Base-by-base conservation (phyloP, 2,888 invertebrate genomes). In the Drosophila quinaria region DNA sequence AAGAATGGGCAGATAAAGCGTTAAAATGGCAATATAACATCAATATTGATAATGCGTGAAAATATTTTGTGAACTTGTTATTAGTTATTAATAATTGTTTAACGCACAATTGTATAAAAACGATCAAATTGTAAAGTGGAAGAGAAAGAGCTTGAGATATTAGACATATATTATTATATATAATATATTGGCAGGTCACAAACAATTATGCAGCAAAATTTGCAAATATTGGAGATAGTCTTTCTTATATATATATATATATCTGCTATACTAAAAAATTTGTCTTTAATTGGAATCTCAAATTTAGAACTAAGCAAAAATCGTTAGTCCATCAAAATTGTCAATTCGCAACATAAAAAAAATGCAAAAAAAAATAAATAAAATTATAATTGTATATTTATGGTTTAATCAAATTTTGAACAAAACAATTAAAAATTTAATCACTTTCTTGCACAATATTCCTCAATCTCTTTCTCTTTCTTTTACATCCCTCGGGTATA, bases 21-120 rank as follows among this genome's bases (percentile, higher is more conserved):
- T 49, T 49, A 17, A 17, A 31, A 15, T 19, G 42, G 42, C 42
- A 42, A 44, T 25, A 19, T 19, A 42, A 19, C 25, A 46, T 11
- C 35, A 56, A 55, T 6, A 44, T 56, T 13, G 19, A 42, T 39
- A 31, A 44, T 42, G 37, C 4, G 22, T 17, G 6, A 19, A 67
- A 62, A 25, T 65, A 52, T 54, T 72, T 60, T 60, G 19, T 50
- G 19, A 50, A 50, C 65, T 74, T 77, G 78, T 71, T 70, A 65
- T 75, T 66, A 72, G 59, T 67, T 71, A 41, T 56, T 65, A 52
- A 58, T 63, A 42, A 62, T 75, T 75, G 54, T 65, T 77, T 70
- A 44, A 68, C 68, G 55, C 78, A 56, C 55, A 62, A 78, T 47
- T 61, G 59, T 65, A 51, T 60, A 60, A 50, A 56, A 58, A n/a